Evolutionary conservation across 2,888 invertebrate genomes (phyloP).

Genomic region (Nysson spinosus): DNA sequence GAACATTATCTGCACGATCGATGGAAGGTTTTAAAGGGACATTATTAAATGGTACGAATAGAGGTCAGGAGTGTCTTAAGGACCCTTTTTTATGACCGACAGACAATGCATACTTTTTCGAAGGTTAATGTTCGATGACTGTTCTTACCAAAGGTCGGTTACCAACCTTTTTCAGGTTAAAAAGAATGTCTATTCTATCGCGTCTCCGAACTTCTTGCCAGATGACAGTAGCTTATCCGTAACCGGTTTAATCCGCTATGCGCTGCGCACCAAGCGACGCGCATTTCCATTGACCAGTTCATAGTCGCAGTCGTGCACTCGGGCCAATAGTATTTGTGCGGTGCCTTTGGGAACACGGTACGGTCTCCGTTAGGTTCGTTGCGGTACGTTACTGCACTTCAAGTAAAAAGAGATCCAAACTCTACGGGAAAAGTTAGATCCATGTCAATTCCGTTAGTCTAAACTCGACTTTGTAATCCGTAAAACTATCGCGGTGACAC

Average conservation of each 20-base stretch:
- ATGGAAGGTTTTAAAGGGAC: too few species aligned
- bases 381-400: constrained; percentile 47
- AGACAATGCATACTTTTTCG: too few species aligned
- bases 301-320: constrained; percentile 49
- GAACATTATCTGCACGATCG: too few species aligned
- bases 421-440: neutral
- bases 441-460: too few species aligned
- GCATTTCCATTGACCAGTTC: constrained; percentile 74
- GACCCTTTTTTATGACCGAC: too few species aligned
- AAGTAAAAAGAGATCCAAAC: constrained; percentile 22
- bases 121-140: too few species aligned
- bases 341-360: constrained; percentile 64
- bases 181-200: neutral
- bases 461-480: too few species aligned
- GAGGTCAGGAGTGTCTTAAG: neutral
- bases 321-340: constrained; percentile 71
- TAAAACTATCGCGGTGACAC: too few species aligned
- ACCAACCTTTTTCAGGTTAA: neutral
- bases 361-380: constrained; percentile 42
- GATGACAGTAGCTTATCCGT: constrained; percentile 69
- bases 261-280: constrained; percentile 70
- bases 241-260: constrained; percentile 62
- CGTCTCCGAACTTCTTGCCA: constrained; percentile 28
- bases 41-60: too few species aligned
- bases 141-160: constrained; percentile 25